These are phyloP conservation scores for Myoxocephalus aenaeus DNA, from an alignment of 2,797 vertebrate genomes.

Conservation along the genomic window DNA sequence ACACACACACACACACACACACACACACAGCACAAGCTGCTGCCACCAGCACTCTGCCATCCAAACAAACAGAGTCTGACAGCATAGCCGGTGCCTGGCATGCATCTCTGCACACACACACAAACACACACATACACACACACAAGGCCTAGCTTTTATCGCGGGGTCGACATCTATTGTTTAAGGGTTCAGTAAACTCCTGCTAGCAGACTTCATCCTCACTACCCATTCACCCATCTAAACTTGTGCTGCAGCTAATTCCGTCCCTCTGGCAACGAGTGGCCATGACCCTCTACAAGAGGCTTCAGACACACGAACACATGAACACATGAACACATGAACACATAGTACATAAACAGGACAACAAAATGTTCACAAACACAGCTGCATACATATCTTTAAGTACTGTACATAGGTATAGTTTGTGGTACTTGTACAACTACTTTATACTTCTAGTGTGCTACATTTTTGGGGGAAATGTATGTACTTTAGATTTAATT, in stretches of 20 bases:
- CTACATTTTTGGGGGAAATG: background rate
- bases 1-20: constrained; percentile 36
- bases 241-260: constrained; percentile 43
- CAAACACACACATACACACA: constrained; percentile 33
- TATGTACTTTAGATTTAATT: background rate
- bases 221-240: constrained; percentile 35
- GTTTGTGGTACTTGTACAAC: background rate
- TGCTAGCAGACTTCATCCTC: constrained; percentile 49
- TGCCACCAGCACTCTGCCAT: constrained; percentile 66
- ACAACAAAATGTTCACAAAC: constrained; percentile 2
- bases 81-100: constrained; percentile 69
- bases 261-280: constrained; percentile 58
- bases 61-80: constrained; percentile 73
- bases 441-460: background rate
- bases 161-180: constrained; percentile 42
- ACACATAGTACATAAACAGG: constrained; percentile 11
- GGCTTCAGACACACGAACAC: constrained; percentile 25
- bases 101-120: constrained; percentile 59
- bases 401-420: background rate
- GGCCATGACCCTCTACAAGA: constrained; percentile 41
- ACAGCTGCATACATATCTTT: background rate
- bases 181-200: constrained; percentile 62
- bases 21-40: constrained; percentile 44
- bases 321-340: constrained; percentile 14
- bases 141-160: constrained; percentile 29